Percentiles rank a stretch among this genome's conserved stretches.
phyloP scores from a whole-genome alignment of 2,888 invertebrate species.

The Mythimna loreyi region DNA sequence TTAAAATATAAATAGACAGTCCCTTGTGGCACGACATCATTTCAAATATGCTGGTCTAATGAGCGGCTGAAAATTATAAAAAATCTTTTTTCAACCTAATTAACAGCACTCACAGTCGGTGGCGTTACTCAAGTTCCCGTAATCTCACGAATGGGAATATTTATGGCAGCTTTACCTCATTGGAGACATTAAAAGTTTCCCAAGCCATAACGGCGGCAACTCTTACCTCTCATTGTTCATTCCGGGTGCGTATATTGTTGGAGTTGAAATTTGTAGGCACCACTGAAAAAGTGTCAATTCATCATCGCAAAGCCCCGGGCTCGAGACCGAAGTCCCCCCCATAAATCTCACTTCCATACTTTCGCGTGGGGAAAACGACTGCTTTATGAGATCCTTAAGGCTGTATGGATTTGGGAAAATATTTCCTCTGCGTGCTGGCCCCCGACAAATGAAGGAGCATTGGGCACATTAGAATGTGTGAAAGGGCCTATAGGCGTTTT shows the following conservation, averaged over 20 bases:
- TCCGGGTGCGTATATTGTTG: conserved; percentile 88
- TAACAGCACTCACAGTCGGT: conserved; percentile 70
- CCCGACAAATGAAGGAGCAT: conserved; percentile 89
- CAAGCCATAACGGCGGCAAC: conserved; percentile 83
- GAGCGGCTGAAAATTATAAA: conserved; percentile 54
- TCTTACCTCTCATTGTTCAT: conserved; percentile 88
- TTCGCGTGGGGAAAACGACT: conserved; percentile 90
- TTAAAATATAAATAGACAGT: conserved; percentile 73
- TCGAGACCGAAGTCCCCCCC: conserved; percentile 87
- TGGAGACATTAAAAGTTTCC: conserved; percentile 89
- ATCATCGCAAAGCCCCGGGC: conserved; percentile 90
- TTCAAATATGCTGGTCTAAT: conserved; percentile 53
- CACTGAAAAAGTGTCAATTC: conserved; percentile 90
- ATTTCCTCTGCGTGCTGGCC: conserved; percentile 90
- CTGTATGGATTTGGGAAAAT: conserved; percentile 91
- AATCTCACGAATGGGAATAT: conserved; percentile 85
- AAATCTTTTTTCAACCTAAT: conserved; percentile 70
- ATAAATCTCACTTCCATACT: conserved; percentile 91
- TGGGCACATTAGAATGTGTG: conserved; percentile 90
- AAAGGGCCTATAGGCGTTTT: conserved; percentile 88
- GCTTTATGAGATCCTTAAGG: conserved; percentile 91
- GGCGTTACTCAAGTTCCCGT: conserved; percentile 79
- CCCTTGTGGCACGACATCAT: conserved; percentile 48
- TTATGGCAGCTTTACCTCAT: conserved; percentile 87
- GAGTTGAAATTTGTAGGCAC: conserved; percentile 89